phyloP scores from a whole-genome alignment of 2,888 invertebrate species.

The Macaria notata region DNA sequence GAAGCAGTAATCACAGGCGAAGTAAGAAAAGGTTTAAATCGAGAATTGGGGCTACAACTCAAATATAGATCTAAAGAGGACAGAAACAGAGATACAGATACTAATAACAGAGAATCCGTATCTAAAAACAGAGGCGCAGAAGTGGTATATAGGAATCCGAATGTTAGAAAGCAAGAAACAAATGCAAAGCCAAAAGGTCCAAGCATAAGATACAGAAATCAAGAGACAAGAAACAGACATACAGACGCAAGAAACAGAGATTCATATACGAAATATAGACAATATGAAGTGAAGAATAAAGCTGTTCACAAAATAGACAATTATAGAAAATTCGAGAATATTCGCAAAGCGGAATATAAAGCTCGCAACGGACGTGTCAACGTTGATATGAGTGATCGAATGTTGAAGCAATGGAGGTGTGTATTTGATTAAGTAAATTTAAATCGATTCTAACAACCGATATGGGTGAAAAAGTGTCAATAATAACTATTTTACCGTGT shows the following conservation, averaged over 20 bases:
- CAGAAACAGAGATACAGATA: background rate
- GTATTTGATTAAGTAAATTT: background rate
- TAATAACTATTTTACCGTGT: too few species aligned
- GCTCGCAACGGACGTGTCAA: background rate
- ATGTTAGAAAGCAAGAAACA: conserved; percentile 3
- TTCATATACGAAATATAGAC: background rate
- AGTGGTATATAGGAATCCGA: background rate
- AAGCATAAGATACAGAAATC: conserved; percentile 9
- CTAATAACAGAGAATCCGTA: conserved; percentile 4
- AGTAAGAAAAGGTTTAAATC: background rate
- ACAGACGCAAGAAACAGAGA: conserved; percentile 10
- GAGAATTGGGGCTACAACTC: background rate
- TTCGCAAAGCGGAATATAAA: conserved; percentile 9
- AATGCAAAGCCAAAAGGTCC: conserved; percentile 21
- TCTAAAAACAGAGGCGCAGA: conserved; percentile 20
- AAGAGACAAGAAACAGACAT: conserved; percentile 19
- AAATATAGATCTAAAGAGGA: background rate
- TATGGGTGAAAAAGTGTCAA: too few species aligned
- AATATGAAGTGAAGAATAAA: background rate
- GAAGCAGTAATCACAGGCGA: too few species aligned
- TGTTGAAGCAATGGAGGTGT: background rate
- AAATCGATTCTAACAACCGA: too few species aligned
- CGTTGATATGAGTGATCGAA: background rate
- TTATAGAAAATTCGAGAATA: background rate
- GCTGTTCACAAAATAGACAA: conserved; percentile 1